These are phyloP conservation scores for Stenopsyche tienmushanensis DNA, from an alignment of 1,140 invertebrate species.

Conservation along the genomic window DNA sequence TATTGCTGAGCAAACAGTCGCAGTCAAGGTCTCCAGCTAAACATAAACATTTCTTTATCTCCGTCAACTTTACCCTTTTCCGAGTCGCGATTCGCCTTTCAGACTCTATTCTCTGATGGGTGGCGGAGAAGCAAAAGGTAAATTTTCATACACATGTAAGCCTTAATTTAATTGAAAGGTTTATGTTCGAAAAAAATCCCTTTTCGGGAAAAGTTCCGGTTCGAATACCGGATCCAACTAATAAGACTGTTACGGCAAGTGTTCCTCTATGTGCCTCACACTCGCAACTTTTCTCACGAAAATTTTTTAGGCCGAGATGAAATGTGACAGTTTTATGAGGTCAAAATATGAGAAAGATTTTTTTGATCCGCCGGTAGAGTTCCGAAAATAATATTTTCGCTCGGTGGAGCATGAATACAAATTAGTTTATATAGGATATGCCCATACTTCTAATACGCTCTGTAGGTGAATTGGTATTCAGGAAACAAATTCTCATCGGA, in stretches of 20 bases:
- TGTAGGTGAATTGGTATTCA: constrained; percentile 20
- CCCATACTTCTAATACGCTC: constrained; percentile 20
- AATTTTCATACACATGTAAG: too few species aligned
- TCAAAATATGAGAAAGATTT: constrained; percentile 8
- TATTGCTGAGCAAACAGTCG: constrained; percentile 1
- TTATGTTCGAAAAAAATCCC: too few species aligned
- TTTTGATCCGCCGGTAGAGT: constrained; percentile 16
- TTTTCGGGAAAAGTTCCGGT: not conserved
- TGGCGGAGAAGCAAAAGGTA: not conserved
- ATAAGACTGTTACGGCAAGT: not conserved
- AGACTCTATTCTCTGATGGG: not conserved
- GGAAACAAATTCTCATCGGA: constrained; percentile 16
- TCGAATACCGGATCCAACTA: not conserved
- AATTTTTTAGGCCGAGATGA: constrained; percentile 6
- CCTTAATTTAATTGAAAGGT: too few species aligned
- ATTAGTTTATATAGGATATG: constrained; percentile 26
- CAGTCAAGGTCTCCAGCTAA: not conserved
- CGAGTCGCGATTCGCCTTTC: not conserved
- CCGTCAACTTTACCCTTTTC: not conserved
- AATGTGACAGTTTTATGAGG: constrained; percentile 22
- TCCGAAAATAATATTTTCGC: constrained; percentile 28
- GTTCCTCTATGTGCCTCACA: too few species aligned
- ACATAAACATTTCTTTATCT: not conserved
- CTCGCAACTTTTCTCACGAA: too few species aligned
- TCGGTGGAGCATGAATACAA: constrained; percentile 29